A percentile compares a stretch with the other conserved stretches of the same genome.
Evolutionary conservation across 2,888 invertebrate genomes (phyloP).

Genomic region (Mechanitis messenoides): DNA sequence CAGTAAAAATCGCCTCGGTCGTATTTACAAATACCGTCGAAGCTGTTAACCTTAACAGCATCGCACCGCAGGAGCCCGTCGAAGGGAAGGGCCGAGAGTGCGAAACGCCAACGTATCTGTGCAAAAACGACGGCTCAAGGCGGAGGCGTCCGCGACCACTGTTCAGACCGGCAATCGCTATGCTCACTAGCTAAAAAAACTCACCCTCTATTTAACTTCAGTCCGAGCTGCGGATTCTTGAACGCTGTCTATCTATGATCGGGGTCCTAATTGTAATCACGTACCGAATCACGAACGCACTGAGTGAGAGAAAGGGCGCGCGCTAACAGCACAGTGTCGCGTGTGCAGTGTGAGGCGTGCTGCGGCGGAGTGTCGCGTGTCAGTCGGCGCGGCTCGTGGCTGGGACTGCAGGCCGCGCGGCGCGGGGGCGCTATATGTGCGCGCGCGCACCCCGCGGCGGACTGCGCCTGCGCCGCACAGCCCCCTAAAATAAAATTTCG

Average conservation of each 20-base stretch:
- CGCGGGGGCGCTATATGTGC: constrained; percentile 69
- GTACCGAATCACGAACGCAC: constrained; percentile 71
- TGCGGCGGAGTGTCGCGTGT: constrained; percentile 60
- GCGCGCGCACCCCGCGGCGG: constrained; percentile 46
- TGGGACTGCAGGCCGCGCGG: constrained; percentile 72
- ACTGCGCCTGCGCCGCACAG: constrained; percentile 16
- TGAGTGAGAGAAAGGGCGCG: constrained; percentile 75
- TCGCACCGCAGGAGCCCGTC: constrained; percentile 27
- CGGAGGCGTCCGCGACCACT: constrained; percentile 38
- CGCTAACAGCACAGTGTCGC: constrained; percentile 57
- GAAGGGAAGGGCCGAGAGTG: constrained; percentile 41
- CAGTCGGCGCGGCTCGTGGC: constrained; percentile 64
- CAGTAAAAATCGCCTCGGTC: constrained; percentile 34
- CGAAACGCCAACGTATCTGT: constrained; percentile 49
- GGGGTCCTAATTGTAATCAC: constrained; percentile 74
- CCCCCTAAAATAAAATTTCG: not conserved
- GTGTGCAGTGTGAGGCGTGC: constrained; percentile 56
- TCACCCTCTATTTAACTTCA: constrained; percentile 59
- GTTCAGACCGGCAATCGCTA: constrained; percentile 29
- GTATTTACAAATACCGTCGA: constrained; percentile 63
- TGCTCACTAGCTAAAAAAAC: constrained; percentile 36
- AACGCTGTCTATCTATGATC: constrained; percentile 55
- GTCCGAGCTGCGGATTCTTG: constrained; percentile 48
- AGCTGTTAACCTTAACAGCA: constrained; percentile 51
- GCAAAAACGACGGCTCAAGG: constrained; percentile 42